These are phyloP conservation scores for Alentia gelatinosa DNA, from an alignment of 2,888 invertebrate species.

Conservation along the genomic window DNA sequence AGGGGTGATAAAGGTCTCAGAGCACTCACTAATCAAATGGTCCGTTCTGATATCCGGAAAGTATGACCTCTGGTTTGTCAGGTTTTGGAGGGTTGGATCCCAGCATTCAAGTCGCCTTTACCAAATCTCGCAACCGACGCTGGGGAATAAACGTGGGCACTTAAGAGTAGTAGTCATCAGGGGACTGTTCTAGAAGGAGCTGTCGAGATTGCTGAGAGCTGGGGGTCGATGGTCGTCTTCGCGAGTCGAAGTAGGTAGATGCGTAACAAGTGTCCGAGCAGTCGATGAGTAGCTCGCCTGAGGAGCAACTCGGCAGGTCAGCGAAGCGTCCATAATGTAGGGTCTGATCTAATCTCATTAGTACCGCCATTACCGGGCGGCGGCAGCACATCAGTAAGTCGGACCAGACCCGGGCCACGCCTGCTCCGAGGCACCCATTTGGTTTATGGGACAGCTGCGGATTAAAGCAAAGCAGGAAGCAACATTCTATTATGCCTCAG, in stretches of 20 bases:
- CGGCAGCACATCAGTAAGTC: neutral
- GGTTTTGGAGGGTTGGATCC: too few species aligned
- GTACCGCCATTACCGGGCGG: neutral
- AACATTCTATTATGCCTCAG: conserved; percentile 9
- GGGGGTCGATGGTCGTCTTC: neutral
- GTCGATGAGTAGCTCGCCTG: neutral
- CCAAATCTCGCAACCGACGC: too few species aligned
- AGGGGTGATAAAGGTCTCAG: too few species aligned
- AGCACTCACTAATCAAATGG: too few species aligned
- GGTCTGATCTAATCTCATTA: neutral
- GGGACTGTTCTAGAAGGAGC: too few species aligned
- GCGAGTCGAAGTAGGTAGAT: neutral
- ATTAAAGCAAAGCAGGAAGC: neutral
- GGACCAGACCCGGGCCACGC: neutral
- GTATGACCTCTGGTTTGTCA: too few species aligned
- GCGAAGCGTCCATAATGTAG: neutral
- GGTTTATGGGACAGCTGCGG: neutral
- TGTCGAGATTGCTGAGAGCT: too few species aligned
- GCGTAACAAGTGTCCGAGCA: neutral
- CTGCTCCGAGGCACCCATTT: neutral
- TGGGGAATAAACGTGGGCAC: too few species aligned
- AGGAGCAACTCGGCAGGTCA: neutral
- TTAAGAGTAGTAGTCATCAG: too few species aligned
- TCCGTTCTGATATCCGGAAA: too few species aligned
- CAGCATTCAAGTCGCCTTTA: too few species aligned